Evolutionary conservation across 1,140 invertebrate genomes (phyloP).

Genomic region (Mylabris phalerata): DNA sequence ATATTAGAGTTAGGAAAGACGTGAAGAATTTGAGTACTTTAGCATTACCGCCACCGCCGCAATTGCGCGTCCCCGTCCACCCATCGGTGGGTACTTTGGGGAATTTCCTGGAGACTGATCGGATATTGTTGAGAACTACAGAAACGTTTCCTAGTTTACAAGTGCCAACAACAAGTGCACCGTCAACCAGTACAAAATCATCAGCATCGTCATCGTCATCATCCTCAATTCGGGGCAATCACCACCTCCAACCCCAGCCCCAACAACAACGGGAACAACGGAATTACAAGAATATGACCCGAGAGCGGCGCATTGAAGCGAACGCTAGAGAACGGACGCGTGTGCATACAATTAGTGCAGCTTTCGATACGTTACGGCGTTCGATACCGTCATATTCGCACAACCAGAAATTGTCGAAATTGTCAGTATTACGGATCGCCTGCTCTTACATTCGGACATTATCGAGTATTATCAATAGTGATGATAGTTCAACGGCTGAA

Average conservation of each 20-base stretch:
- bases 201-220: constrained; percentile 8
- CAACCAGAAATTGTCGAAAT: constrained; percentile 86
- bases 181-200: not conserved
- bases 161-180: not conserved
- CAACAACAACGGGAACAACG: constrained; percentile 57
- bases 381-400: constrained; percentile 86
- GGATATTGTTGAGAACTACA: constrained; percentile 27
- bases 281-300: constrained; percentile 93
- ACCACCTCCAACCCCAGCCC: not conserved
- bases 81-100: constrained; percentile 39
- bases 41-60: constrained; percentile 27
- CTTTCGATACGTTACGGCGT: constrained; percentile 79
- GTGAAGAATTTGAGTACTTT: constrained; percentile 15
- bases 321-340: constrained; percentile 87
- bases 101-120: constrained; percentile 31
- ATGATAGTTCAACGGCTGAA: constrained; percentile 53
- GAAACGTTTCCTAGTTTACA: constrained; percentile 34
- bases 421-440: constrained; percentile 85
- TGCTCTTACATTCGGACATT: constrained; percentile 86
- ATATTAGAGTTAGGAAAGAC: constrained; percentile 5
- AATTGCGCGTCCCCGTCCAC: constrained; percentile 48
- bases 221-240: not conserved
- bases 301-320: constrained; percentile 84
- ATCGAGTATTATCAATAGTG: constrained; percentile 48
- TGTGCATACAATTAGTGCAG: constrained; percentile 91